phyloP scores from a whole-genome alignment of 2,888 invertebrate genomes.

The Cataglyphis cursor region DNA sequence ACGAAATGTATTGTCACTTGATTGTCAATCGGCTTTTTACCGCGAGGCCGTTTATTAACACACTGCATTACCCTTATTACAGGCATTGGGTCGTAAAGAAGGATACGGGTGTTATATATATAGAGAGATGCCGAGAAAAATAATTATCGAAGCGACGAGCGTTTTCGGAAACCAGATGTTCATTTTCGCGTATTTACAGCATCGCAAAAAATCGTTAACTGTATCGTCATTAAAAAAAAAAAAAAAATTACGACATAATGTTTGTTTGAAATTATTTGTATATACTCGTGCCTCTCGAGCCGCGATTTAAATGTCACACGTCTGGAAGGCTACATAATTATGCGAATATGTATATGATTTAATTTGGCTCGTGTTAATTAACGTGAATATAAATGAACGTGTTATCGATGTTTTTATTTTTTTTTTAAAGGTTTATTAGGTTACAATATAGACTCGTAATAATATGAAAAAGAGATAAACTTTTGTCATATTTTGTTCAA shows the following conservation, averaged over 20 bases:
- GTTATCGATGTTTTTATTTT: slow-evolving; percentile 6
- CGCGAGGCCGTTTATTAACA: slow-evolving; percentile 60
- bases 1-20: slow-evolving; percentile 85
- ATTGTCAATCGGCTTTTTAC: slow-evolving; percentile 83
- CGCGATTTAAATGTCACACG: not conserved
- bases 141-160: not conserved
- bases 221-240: not conserved
- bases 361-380: not conserved
- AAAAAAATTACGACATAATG: not conserved
- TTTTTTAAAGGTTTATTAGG: not conserved
- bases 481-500: not conserved
- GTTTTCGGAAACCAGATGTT: not conserved
- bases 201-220: not conserved
- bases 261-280: not conserved
- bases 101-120: not conserved
- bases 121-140: slow-evolving; percentile 11
- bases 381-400: not conserved
- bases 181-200: not conserved
- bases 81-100: slow-evolving; percentile 13
- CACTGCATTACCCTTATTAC: slow-evolving; percentile 42
- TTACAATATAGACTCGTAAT: not conserved
- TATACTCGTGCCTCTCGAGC: not conserved
- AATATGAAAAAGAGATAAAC: not conserved
- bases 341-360: not conserved
- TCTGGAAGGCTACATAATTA: not conserved